A percentile compares a stretch with the other conserved stretches of the same genome.
phyloP scores from a whole-genome alignment of 2,797 vertebrate species.

The Diplodus puntazzo region DNA sequence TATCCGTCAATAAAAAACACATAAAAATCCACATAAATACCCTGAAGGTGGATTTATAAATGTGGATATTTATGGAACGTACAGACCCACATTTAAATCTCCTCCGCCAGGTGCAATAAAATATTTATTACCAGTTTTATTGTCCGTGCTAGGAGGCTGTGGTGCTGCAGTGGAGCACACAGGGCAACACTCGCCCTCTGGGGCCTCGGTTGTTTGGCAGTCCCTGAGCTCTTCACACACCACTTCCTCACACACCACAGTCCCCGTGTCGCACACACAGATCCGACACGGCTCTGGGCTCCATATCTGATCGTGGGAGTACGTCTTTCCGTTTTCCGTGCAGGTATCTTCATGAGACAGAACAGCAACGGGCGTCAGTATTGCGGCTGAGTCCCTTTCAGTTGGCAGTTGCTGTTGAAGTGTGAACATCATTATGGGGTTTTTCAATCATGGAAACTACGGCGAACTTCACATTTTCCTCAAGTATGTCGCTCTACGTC shows the following conservation, averaged over 20 bases:
- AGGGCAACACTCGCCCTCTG: slow-evolving; percentile 59
- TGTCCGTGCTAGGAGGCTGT: slow-evolving; percentile 29
- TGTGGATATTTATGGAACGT: slow-evolving; percentile 20
- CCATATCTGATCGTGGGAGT: slow-evolving; percentile 59
- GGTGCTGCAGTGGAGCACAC: slow-evolving; percentile 49
- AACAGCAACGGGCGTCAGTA: slow-evolving; percentile 43
- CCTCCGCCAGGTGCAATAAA: slow-evolving; percentile 20
- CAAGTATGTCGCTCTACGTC: neutral
- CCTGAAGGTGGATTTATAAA: neutral
- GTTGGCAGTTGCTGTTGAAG: neutral
- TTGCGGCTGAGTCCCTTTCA: slow-evolving; percentile 14
- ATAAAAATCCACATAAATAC: slow-evolving; percentile 15
- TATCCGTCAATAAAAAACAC: neutral
- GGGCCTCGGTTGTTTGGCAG: slow-evolving; percentile 34
- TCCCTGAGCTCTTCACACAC: slow-evolving; percentile 58
- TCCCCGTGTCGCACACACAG: slow-evolving; percentile 56
- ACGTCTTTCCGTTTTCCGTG: slow-evolving; percentile 42
- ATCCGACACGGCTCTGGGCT: slow-evolving; percentile 52
- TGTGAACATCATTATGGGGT: slow-evolving; percentile 24
- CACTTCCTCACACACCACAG: slow-evolving; percentile 58
- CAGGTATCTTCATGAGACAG: slow-evolving; percentile 58
- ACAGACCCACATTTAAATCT: slow-evolving; percentile 11
- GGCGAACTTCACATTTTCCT: neutral
- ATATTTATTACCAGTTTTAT: slow-evolving; percentile 53
- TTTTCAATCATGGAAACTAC: slow-evolving; percentile 5